These are phyloP conservation scores for Boloria selene DNA, from an alignment of 2,888 invertebrate species.

Conservation along the genomic window DNA sequence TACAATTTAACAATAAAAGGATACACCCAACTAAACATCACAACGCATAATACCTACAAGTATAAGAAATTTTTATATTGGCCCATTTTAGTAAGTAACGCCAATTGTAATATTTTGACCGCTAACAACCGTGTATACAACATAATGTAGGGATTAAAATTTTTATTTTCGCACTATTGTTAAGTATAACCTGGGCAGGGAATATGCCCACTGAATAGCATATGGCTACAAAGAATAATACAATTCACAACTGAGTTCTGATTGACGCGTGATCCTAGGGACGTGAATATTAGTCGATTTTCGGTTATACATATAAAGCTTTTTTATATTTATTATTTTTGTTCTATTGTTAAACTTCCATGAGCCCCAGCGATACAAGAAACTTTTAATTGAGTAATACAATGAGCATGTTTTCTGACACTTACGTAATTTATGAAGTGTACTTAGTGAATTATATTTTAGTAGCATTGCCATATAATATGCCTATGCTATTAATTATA, in stretches of 20 bases:
- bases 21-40: no score
- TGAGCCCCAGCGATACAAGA: constrained; percentile 69
- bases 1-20: no score
- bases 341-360: constrained; percentile 66
- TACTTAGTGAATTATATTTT: no score
- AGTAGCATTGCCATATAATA: no score
- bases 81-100: constrained; percentile 15
- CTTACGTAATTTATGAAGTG: neutral
- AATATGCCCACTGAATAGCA: constrained; percentile 78
- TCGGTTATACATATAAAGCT: constrained; percentile 55
- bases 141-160: constrained; percentile 53
- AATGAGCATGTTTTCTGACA: constrained; percentile 7
- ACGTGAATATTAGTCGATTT: constrained; percentile 62
- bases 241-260: constrained; percentile 62
- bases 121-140: constrained; percentile 24
- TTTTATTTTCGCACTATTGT: constrained; percentile 44
- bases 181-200: constrained; percentile 54
- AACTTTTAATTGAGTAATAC: constrained; percentile 71
- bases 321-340: constrained; percentile 65
- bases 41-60: constrained; percentile 6
- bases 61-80: constrained; percentile 5
- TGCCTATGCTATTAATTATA: no score
- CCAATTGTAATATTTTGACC: constrained; percentile 29
- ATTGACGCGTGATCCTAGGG: constrained; percentile 77
- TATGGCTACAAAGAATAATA: constrained; percentile 71